Base-by-base conservation (phyloP, 2,888 invertebrate genomes). In the Ophioninae sp. region DNA sequence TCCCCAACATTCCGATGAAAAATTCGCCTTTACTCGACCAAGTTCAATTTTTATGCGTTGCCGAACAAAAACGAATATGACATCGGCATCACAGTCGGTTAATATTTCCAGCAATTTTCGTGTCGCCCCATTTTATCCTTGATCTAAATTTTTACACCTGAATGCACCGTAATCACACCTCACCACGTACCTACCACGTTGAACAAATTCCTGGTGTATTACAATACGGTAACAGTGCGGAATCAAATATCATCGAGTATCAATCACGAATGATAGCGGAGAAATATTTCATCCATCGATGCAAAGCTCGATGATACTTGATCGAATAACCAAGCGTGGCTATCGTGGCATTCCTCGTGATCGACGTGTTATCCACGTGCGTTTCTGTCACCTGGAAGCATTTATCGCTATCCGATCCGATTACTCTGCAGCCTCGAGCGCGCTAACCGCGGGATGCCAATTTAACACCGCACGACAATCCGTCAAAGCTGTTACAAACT, bases 381-480 rank as follows among this genome's bases (percentile, higher is more conserved):
- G 64, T 17, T 39, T 39, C 64, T 67, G 44, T 67, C 70, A 70
- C 62, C 73, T 57, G 69, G 64, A 64, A 70, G 65, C 70, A 65
- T 82, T 79, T 74, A 44, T 82, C 82, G 59, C 82, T 21, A 30
- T n/a, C n/a, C 50, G 57, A 75, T 82, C 67, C 65, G 70, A 79
- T 82, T 82, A 82, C 82, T 59, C 65, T n/a, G n/a, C n/a, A 57
- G 82, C 73, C 73, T 50, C 73, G 78, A 69, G 68, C 68, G 57
- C 59, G 78, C 74, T 57, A 59, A 82, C 82, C 82, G 56, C 82
- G 44, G 73, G 74, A 82, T 82, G 73, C 56, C 81, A 62, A 77
- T 81, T 81, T 78, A 72, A 81, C 76, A 73, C 76, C 50, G 39
- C 57, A 57, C 41, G 57, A 10, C 64, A 39, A 75, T 75, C 56